Base-by-base conservation (phyloP, 2,888 invertebrate species). In the Zaprionus lineosus region DNA sequence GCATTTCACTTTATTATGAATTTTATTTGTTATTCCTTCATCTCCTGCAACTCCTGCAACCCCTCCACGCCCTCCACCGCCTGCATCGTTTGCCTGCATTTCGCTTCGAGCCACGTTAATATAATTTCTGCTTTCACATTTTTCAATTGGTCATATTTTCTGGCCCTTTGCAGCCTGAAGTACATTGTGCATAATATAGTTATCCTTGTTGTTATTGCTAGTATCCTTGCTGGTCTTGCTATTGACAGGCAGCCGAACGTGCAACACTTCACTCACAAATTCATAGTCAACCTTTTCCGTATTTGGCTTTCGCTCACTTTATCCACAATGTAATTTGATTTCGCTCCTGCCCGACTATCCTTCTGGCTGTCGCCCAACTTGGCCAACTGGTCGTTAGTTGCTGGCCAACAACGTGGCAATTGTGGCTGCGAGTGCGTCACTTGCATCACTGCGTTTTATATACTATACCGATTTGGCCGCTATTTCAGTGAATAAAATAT, bases 101-200 rank as follows among this genome's bases (percentile, higher is more conserved):
- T 39, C 15, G 29, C 11, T 50, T 51, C 24, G 19, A 15, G 47
- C 48, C 44, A 48, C 52, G 64, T 46, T 78, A 67, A 78, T 69
- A 52, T 67, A 66, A 83, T 83, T 79, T 72, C 46, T 61, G 61
- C 55, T 68, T 52, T 24, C 59, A 43, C 57, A 56, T 62, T 67
- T 76, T 81, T 48, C 58, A 68, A 78, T 66, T 68, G 56, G 46
- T 46, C 57, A 47, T 74, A 64, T 74, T 74, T 79, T 74, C 63
- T 79, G 83, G 84, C 50, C n/a, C n/a, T n/a, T 74, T 74, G 74
- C 63, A 60, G 66, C 77, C 44, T 40, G 14, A 77, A 81, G 70
- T 81, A 77, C 70, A 66, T 67, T 83, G 66, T 72, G 82, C 82
- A 84, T 86, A 86, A 86, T 84, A 70, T 64, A 84, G 78, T 78